Evolutionary conservation across 2,888 invertebrate species (phyloP).

Genomic region (Epirrita christyi): DNA sequence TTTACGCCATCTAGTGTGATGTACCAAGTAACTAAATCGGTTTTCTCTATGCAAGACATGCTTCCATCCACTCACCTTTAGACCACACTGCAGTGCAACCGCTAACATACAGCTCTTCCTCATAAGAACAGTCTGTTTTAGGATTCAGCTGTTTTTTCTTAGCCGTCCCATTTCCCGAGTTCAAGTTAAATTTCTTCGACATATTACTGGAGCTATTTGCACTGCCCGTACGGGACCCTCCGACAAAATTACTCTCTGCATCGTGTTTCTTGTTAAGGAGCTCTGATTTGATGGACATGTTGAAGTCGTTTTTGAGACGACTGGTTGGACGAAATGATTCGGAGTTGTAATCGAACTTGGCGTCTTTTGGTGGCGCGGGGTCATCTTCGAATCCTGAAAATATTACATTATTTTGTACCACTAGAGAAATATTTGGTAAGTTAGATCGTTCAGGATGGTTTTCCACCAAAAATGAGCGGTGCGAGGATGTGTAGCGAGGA

Average conservation of each 20-base stretch:
- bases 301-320: conserved; percentile 74
- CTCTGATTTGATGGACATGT: conserved; percentile 76
- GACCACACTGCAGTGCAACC: conserved; percentile 94
- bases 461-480: too few relatives aligned
- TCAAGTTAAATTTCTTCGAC: conserved; percentile 75
- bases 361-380: conserved; percentile 56
- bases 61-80: conserved; percentile 70
- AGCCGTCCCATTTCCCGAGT: conserved; percentile 44
- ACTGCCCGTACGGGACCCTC: conserved; percentile 65
- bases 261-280: conserved; percentile 62
- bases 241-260: conserved; percentile 52
- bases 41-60: not conserved
- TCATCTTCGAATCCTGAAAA: conserved; percentile 63
- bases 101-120: conserved; percentile 95
- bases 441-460: too few relatives aligned
- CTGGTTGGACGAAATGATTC: conserved; percentile 73
- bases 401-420: not conserved
- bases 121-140: conserved; percentile 82
- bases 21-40: not conserved
- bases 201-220: conserved; percentile 77
- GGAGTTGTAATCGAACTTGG: conserved; percentile 64
- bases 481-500: too few relatives aligned
- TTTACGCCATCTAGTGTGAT: not conserved
- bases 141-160: conserved; percentile 62
- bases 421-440: too few relatives aligned